Evolutionary conservation across 1,140 invertebrate species (phyloP), one percentile per base, ranked within the genome.

Genomic region (Drosophila orosa): DNA sequence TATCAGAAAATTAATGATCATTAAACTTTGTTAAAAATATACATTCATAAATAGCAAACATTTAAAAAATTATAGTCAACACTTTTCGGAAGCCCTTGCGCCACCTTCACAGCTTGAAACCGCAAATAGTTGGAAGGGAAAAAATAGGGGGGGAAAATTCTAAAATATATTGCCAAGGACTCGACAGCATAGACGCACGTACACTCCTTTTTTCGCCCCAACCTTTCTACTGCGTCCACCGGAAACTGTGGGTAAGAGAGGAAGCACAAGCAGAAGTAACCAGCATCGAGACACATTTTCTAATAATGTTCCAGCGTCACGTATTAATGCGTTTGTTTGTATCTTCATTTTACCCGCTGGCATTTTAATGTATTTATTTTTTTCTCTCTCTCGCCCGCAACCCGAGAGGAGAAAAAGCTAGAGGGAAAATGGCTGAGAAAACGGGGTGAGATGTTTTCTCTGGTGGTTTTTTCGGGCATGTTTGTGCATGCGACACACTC

Each of bases 321-420:
- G 87, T 90, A 90, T 90, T 87, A 87, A 90, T 90, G 87, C 87
- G 87, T 90, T 89, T 90, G 87, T 90, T 90, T 90, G 83, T 87
- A 87, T 90, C 83, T 90, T 90, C 87, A 90, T 90, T 90, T 86
- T 90, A 86, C 86, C 81, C 82, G 67, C 83, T 87, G 74, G 82
- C 86, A 90, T 87, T 81, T 90, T 90, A 87, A 87, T 90, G 86
- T 90, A 90, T 90, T 82, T 77, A 77, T 65, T 75, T 75, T 76
- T 65, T 60, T 40, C 48, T 50, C 35, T 37, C 7, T 19, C 19
- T 17, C 12, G 13, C 44, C 17, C 22, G 13, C 35, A n/a, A 4
- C 4, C 17, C 33, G n/a, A 22, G 27, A 63, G 44, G 45, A 10
- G 37, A 3, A 71, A 45, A 35, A 25, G 27, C 63, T 37, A 52